Evolutionary conservation across 2,113 vertebrate species (phyloP).

Genomic region (Pogona vitticeps): DNA sequence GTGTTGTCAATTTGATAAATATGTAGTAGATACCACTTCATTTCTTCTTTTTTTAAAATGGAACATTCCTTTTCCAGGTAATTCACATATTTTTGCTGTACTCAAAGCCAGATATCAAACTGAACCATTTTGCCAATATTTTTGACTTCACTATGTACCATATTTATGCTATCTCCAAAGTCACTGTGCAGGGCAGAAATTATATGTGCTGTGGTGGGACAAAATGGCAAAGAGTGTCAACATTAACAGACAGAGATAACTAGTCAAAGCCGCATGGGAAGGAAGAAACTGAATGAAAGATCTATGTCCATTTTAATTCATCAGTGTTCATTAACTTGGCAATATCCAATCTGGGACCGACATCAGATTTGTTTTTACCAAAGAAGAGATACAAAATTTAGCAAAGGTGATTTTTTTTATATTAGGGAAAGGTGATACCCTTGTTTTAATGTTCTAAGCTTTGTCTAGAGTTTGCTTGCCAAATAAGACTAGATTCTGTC

Average conservation of each 20-base stretch:
- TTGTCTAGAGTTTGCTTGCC: constrained; percentile 61
- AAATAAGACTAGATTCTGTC: constrained; percentile 61
- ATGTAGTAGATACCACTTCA: background rate
- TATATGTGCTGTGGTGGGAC: background rate
- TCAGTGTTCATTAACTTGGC: constrained; percentile 51
- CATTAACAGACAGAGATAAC: constrained; percentile 40
- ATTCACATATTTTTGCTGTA: accelerated
- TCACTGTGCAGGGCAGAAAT: constrained; percentile 34
- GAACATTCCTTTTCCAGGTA: background rate
- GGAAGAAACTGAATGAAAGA: constrained; percentile 45
- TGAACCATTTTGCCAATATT: constrained; percentile 3
- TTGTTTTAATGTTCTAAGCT: constrained; percentile 46
- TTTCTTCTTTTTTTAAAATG: background rate
- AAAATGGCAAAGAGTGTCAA: constrained; percentile 22
- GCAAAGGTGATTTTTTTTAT: constrained; percentile 53
- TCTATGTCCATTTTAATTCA: constrained; percentile 52
- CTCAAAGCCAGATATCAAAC: background rate
- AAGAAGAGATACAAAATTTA: constrained; percentile 53
- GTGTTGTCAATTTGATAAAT: background rate
- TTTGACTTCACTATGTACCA: background rate
- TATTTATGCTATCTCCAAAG: background rate
- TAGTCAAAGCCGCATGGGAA: constrained; percentile 48
- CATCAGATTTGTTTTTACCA: constrained; percentile 47
- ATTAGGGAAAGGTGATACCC: background rate
- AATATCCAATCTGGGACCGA: constrained; percentile 50